Percentiles rank a stretch among this genome's conserved stretches.
Conservation (phyloP, 2,797 vertebrate species). For the Crenuchus spilurus region DNA sequence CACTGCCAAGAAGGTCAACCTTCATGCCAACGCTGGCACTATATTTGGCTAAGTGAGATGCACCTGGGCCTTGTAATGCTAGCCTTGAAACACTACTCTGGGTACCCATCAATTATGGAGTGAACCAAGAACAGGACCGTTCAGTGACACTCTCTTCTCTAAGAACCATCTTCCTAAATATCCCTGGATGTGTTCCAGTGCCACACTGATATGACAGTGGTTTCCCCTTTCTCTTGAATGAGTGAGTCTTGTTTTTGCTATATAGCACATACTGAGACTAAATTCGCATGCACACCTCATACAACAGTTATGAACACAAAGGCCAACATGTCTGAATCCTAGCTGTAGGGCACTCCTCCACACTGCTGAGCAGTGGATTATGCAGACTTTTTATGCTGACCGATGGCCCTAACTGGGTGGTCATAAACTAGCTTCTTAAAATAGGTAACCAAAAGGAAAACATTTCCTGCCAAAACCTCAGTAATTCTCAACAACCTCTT, state of each 20-base stretch:
- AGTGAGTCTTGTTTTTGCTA: constrained; percentile 2
- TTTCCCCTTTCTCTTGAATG: constrained; percentile 17
- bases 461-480: not conserved
- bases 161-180: constrained; percentile 36
- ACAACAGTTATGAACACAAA: not conserved
- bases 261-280: not conserved
- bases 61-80: constrained; percentile 53
- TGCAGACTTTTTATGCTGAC: not conserved
- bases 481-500: not conserved
- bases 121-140: constrained; percentile 49
- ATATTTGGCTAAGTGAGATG: constrained; percentile 41
- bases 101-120: constrained; percentile 61
- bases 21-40: constrained; percentile 7
- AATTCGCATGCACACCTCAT: not conserved
- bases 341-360: not conserved
- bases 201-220: constrained; percentile 1
- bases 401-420: constrained; percentile 5
- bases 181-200: constrained; percentile 11
- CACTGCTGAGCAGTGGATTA: not conserved
- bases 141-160: constrained; percentile 47
- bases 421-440: constrained; percentile 14
- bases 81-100: constrained; percentile 60
- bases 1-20: constrained; percentile 1
- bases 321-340: not conserved
- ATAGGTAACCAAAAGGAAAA: not conserved